Base-by-base conservation (phyloP, 2,797 vertebrate species). In the Protonibea diacanthus region DNA sequence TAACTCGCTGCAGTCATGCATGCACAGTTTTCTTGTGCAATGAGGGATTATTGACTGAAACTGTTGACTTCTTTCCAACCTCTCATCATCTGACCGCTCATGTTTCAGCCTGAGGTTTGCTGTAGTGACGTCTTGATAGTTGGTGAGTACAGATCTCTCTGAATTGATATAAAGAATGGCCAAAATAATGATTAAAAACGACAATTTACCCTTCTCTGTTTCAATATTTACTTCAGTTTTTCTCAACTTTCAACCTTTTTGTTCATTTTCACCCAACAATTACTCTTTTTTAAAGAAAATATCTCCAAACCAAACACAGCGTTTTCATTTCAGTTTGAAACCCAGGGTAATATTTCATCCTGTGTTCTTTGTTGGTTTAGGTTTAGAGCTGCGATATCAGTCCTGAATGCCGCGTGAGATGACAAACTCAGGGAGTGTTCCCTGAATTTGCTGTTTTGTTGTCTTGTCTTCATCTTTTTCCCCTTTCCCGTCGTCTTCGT, bases 311-410 rank as follows among this genome's bases (percentile, higher is more conserved):
- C 48, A 64, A 51, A 62, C 38, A 3, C 52, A 44, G 6, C 44
- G 51, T 25, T 71, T 74, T 52, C 20, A 51, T 56, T 72, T 52
- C 21, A 53, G 1, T 65, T 57, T 63, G 14, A 79, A 72, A 71
- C 17, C n/a, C 51, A 0, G 17, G 8, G 3, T 62, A 38, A 65
- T 38, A 66, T 67, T 69, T 70, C 23, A 58, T 11, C 20, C 23
- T 51, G 6, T 66, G 27, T 65, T 33, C 45, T 53, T 61, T 27
- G 21, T 56, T 59, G 53, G 45, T 64, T 61, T 15, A 45, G 48
- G 65, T 70, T 73, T 20, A 33, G 23, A 27, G 58, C 15, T 10
- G 2, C 23, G 14, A 57, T 21, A n/a, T 73, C 47, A 47, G 18
- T 45, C 25, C 59, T 53, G 27, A 67, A 57, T 40, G 64, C n/a